phyloP scores from a whole-genome alignment of 2,888 invertebrate genomes.

The Periphyllus acericola region DNA sequence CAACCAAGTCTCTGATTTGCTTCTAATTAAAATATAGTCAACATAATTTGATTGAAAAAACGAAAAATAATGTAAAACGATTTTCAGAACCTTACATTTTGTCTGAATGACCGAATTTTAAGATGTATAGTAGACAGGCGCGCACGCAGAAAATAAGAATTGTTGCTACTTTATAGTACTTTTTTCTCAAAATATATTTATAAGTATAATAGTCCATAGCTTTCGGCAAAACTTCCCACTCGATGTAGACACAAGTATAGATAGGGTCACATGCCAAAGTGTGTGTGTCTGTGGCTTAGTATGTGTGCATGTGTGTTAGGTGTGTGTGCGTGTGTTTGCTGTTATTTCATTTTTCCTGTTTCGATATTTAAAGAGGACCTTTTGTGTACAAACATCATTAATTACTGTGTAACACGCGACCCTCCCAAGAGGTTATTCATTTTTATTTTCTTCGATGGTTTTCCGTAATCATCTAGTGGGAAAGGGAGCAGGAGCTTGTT shows the following conservation, averaged over 20 bases:
- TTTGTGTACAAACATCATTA: slow-evolving; percentile 25
- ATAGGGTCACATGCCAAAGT: background rate
- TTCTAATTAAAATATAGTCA: background rate
- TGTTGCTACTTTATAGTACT: background rate
- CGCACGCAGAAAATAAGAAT: background rate
- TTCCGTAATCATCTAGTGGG: background rate
- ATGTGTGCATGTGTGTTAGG: background rate
- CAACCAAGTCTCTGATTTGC: background rate
- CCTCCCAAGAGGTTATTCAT: slow-evolving; percentile 53
- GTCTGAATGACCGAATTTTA: background rate
- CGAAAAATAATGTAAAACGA: background rate
- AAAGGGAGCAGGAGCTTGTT: slow-evolving; percentile 2
- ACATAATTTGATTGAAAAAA: background rate
- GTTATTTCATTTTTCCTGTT: slow-evolving; percentile 52
- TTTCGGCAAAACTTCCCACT: slow-evolving; percentile 5
- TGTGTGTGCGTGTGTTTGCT: background rate
- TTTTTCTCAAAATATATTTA: background rate
- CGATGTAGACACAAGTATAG: background rate
- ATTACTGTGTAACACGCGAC: slow-evolving; percentile 48
- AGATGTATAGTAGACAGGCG: background rate
- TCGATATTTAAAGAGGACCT: slow-evolving; percentile 47
- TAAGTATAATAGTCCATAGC: background rate
- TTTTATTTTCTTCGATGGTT: slow-evolving; percentile 48
- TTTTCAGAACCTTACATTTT: slow-evolving; percentile 17
- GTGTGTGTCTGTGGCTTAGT: background rate